phyloP scores from a whole-genome alignment of 2,888 invertebrate species.

The Xestoiulus laeticollis region DNA sequence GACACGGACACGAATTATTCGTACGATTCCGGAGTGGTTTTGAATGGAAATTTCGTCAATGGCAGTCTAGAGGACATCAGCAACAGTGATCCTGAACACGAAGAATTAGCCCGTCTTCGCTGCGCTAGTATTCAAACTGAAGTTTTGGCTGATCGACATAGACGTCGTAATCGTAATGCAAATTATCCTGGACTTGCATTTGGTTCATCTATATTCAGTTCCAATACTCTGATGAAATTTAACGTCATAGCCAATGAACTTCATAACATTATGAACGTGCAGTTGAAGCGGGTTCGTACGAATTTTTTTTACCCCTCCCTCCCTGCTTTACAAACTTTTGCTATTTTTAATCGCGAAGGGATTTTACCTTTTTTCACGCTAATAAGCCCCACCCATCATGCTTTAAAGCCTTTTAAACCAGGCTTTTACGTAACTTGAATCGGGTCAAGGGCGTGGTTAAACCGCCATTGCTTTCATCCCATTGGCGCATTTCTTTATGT shows the following conservation, averaged over 20 bases:
- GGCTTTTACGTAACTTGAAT: background rate
- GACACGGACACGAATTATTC: conserved; percentile 47
- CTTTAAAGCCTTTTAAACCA: background rate
- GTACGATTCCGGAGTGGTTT: conserved; percentile 49
- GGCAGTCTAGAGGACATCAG: conserved; percentile 50
- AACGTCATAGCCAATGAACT: conserved; percentile 96
- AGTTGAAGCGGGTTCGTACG: conserved; percentile 84
- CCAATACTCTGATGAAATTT: conserved; percentile 98
- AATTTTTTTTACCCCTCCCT: background rate
- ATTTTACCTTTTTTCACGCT: background rate
- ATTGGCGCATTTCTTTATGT: background rate
- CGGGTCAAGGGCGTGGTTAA: background rate
- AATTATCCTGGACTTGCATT: conserved; percentile 93
- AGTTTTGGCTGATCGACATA: conserved; percentile 77
- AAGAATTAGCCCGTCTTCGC: conserved; percentile 77
- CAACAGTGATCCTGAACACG: conserved; percentile 63
- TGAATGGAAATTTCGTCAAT: conserved; percentile 38
- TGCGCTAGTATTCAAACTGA: conserved; percentile 91
- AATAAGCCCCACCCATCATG: background rate
- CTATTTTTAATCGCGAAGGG: background rate
- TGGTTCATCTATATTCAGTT: conserved; percentile 91
- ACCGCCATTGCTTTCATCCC: background rate
- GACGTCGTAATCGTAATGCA: conserved; percentile 77
- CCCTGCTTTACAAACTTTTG: background rate
- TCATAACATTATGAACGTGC: conserved; percentile 96